phyloP scores from a whole-genome alignment of 64 coral and sea anemone genomes.

The Exaiptasia diaphana region DNA sequence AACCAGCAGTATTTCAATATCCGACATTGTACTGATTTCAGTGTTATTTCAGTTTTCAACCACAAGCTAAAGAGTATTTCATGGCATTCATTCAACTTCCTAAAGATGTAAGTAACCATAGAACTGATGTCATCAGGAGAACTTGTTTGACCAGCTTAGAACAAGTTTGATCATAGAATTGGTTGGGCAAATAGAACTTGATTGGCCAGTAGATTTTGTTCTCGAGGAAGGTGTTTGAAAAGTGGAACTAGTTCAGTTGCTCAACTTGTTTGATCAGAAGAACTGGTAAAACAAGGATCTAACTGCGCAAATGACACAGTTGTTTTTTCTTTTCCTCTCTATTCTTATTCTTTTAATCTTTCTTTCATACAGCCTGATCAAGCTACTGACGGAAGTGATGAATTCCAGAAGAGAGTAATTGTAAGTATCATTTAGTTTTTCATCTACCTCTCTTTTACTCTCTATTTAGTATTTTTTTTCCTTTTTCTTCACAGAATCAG shows the following conservation, averaged over 20 bases:
- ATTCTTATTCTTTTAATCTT: neutral
- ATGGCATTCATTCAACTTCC: conserved; percentile 75
- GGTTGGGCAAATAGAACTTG: too few species aligned
- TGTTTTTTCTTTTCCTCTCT: neutral
- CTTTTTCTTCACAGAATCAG: conserved; percentile 21
- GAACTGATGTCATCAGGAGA: too few species aligned
- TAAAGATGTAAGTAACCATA: conserved; percentile 66
- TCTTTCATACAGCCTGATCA: conserved; percentile 49
- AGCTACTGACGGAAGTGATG: conserved; percentile 56
- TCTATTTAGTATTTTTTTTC: neutral
- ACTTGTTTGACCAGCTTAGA: too few species aligned
- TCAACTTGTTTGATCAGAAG: too few species aligned
- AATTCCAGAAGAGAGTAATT: conserved; percentile 53
- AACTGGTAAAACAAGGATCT: too few species aligned
- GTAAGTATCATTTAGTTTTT: conserved; percentile 42
- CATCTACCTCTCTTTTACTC: neutral
- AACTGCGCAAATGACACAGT: too few species aligned
- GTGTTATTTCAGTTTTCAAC: conserved; percentile 48
- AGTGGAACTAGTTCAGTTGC: too few species aligned
- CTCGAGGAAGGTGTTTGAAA: too few species aligned
- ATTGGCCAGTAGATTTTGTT: too few species aligned
- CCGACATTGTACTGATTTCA: neutral
- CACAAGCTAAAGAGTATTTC: conserved; percentile 72
- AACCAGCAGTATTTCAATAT: neutral
- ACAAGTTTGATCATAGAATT: too few species aligned